Evolutionary conservation across 2,888 invertebrate genomes (phyloP).

Genomic region (Dasypogon diadema): DNA sequence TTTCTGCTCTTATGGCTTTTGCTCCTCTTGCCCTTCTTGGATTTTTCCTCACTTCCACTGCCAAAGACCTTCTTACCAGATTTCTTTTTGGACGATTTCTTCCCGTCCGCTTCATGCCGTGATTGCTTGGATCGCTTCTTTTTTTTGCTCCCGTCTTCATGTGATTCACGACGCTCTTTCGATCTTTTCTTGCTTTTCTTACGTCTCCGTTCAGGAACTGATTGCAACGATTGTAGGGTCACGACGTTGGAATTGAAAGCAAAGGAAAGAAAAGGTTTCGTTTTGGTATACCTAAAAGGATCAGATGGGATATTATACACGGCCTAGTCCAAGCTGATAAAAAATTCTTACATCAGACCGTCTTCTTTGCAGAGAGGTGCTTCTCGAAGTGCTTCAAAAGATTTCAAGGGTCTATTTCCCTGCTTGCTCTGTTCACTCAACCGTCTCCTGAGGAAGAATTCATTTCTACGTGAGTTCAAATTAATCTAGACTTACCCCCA

Average conservation of each 20-base stretch:
- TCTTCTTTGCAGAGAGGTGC: neutral
- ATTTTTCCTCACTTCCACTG: neutral
- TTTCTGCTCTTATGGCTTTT: neutral
- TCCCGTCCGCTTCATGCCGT: neutral
- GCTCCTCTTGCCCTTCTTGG: neutral
- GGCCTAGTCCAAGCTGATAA: neutral
- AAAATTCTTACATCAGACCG: neutral
- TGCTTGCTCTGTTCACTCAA: neutral
- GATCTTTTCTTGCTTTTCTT: slow-evolving; percentile 1
- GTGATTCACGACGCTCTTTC: neutral
- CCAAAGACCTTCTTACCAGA: neutral
- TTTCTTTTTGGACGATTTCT: neutral
- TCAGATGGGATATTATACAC: neutral
- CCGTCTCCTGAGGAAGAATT: neutral
- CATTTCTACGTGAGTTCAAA: too few relatives aligned
- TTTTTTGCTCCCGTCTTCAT: slow-evolving; percentile 3
- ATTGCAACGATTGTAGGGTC: neutral
- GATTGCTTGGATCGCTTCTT: neutral
- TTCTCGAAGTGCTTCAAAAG: neutral
- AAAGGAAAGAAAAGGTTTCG: slow-evolving; percentile 29
- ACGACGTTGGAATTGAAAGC: slow-evolving; percentile 21
- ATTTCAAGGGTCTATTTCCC: neutral
- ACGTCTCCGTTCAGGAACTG: neutral
- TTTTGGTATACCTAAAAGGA: slow-evolving; percentile 48
- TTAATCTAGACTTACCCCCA: too few relatives aligned